These are phyloP conservation scores for Cydia fagiglandana DNA, from an alignment of 1,140 invertebrate species.

Conservation along the genomic window DNA sequence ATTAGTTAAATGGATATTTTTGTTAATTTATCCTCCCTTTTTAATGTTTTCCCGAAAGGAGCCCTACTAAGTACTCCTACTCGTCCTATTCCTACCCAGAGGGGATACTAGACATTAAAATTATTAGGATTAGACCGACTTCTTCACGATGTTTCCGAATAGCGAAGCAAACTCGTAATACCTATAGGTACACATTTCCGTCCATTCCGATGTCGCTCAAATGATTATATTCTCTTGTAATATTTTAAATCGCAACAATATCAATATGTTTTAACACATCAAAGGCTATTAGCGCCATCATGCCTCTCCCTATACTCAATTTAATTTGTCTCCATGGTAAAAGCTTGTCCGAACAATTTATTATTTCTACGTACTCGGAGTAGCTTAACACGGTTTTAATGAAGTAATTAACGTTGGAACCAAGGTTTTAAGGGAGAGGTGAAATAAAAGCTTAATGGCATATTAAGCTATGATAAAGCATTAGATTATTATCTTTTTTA, in stretches of 20 bases:
- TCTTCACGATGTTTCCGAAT: too few relatives aligned
- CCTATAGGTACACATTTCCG: too few relatives aligned
- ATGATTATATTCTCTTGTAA: background rate
- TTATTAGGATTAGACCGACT: too few relatives aligned
- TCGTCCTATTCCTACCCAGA: too few relatives aligned
- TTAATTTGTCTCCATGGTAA: conserved; percentile 3
- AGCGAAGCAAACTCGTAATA: too few relatives aligned
- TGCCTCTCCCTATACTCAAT: too few relatives aligned
- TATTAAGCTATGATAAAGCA: background rate
- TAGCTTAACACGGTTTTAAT: background rate
- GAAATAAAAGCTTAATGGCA: background rate
- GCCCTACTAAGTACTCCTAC: too few relatives aligned
- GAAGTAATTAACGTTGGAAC: background rate
- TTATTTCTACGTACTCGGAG: background rate
- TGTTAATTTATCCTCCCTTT: too few relatives aligned
- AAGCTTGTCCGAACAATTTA: background rate
- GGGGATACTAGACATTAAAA: too few relatives aligned
- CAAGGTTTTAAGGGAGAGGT: background rate
- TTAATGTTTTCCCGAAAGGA: too few relatives aligned
- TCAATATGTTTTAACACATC: background rate
- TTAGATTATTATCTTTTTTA: background rate
- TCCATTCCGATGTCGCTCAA: too few relatives aligned
- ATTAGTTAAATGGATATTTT: too few relatives aligned
- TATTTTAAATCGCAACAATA: background rate
- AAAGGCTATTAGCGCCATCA: background rate